Base-by-base conservation (phyloP, 2,888 invertebrate genomes). In the Smittia sp. region DNA sequence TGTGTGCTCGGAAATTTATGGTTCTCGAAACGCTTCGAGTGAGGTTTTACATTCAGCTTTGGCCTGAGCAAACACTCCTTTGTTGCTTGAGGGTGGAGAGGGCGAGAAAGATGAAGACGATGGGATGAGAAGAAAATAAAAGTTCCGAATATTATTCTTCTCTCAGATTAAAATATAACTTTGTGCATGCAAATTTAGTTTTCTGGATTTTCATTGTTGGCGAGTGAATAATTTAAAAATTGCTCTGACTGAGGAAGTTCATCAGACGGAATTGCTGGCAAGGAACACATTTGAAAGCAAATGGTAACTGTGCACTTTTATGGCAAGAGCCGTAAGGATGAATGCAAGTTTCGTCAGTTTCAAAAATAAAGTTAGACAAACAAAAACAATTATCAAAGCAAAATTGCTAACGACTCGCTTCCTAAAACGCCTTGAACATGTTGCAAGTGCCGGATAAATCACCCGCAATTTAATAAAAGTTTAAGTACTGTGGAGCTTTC, bases 121-220 rank as follows among this genome's bases (percentile, higher is more conserved):
- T 58, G 58, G 18, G 25, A 63, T 63, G n/a, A n/a, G 18, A 20
- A 18, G 22, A 18, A 7, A 58, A 18, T 4, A 62, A 62, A 24
- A 63, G 7, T 3, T 27, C 25, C 27, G 15, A 24, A 63, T 27
- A 27, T 13, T 6, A 22, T 63, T 63, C 18, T 20, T 25, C 63
- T 27, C n/a, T 63, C 6, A 27, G 63, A 63, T 63, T 63, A 63
- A 63, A 63, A 63, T 27, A 63, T 63, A 27, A 63, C 20, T 63
- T 63, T 27, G 9, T 25, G 25, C 15, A 63, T 63, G 63, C 63
- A 63, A 63, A 63, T 63, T 63, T 20, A 63, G 63, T 63, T 63
- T 63, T 6, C 27, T 25, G 15, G 32, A 46, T 46, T 46, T n/a
- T 46, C 46, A 46, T 46, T 46, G 46, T 46, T 6, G 13, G 18